Evolutionary conservation across 2,888 invertebrate species (phyloP), one percentile per base, ranked within the genome.

Genomic region (Clivina fossor): DNA sequence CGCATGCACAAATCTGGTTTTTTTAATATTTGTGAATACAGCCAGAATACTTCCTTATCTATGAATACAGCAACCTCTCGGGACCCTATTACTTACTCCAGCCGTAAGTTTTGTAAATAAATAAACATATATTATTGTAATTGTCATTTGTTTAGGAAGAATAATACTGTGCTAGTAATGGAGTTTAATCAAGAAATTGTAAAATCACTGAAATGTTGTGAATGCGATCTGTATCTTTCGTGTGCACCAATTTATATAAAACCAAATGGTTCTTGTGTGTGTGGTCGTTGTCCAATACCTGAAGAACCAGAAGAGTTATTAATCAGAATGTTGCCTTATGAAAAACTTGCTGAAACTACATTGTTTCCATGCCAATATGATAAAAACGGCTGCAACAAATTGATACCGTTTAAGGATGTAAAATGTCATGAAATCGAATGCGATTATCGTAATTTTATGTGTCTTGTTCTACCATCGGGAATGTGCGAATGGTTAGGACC

Each of bases 321-420:
- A 16, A 3, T 40, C 2, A 16, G 40, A 5, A 40, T 18, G 11
- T 3, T 19, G 9, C 20, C 40, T 1, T 40, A 40, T 13, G 40
- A 40, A 40, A 8, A 3, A 4, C 19, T 40, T 20, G 40, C 20
- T 1, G 11, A 40, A 3, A 1, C 8, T 2, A 1, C 22, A 11
- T 9, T 40, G 11, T 40, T 40, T 11, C 40, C 40, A 4, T 40
- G 40, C 20, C 18, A 19, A 18, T n/a, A 40, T 11, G 22, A 40
- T 2, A 2, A 3, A 8, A 9, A 40, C 19, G 40, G 40, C 1
- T 40, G 40, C 11, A n/a, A n/a, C 20, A 11, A 13, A 11, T 13
- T 4, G 19, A 4, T 3, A n/a, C 11, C 1, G 1, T 19, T 40
- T 5, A 9, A 7, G 4, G 4, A 8, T 8, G 3, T 16, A 19